Conservation (phyloP, 2,797 vertebrate genomes). For the Caiman crocodilus region DNA sequence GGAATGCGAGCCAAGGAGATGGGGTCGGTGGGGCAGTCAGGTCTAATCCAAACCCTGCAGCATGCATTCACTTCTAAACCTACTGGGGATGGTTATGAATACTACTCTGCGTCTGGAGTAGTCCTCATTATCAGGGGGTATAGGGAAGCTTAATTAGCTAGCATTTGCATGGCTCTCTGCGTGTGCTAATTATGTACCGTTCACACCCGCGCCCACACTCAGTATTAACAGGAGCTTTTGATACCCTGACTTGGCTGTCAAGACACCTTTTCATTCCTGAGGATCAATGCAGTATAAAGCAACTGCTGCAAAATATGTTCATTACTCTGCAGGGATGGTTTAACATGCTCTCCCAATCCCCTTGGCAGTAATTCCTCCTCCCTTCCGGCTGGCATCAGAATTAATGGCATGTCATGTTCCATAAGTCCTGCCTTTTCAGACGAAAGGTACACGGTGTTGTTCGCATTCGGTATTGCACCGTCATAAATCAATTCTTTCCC, state of each 20-base stretch:
- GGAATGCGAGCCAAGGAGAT: accelerated
- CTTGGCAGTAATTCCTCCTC: conserved; percentile 64
- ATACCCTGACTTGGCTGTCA: conserved; percentile 28
- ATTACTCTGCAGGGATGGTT: conserved; percentile 58
- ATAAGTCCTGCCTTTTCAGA: conserved; percentile 67
- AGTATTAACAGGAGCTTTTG: conserved; percentile 18
- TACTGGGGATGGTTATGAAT: no score
- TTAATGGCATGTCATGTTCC: conserved; percentile 71
- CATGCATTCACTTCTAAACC: no score
- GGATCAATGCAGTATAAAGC: conserved; percentile 43
- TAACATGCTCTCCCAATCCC: conserved; percentile 54
- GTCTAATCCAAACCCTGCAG: no score
- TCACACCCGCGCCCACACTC: neutral
- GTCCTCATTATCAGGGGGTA: neutral
- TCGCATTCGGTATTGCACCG: conserved; percentile 36
- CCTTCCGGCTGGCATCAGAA: conserved; percentile 64
- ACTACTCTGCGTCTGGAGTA: neutral
- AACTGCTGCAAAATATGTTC: conserved; percentile 41
- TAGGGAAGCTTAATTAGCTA: neutral
- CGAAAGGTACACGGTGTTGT: conserved; percentile 72
- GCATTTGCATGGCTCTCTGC: conserved; percentile 4
- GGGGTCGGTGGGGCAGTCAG: neutral
- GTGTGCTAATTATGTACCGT: neutral
- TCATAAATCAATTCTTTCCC: conserved; percentile 70
- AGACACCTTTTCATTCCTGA: neutral